Evolutionary conservation across 2,888 invertebrate genomes (phyloP).

Genomic region (Heliconius charithonia): DNA sequence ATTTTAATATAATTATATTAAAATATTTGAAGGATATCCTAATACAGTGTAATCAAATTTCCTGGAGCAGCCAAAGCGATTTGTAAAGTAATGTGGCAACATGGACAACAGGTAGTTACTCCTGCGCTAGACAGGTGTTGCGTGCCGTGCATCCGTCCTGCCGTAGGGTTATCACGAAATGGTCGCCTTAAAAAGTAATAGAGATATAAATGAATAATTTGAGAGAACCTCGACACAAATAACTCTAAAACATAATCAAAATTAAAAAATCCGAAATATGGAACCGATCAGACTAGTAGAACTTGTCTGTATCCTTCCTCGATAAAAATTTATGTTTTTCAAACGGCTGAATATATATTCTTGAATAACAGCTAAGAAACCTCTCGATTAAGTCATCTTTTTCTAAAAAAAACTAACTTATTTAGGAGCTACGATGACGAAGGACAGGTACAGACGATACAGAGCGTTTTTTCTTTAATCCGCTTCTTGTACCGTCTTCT

Average conservation of each 20-base stretch:
- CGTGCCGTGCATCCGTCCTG: conserved; percentile 33
- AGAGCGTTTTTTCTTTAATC: no score
- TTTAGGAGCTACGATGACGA: no score
- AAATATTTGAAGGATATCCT: not conserved
- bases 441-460: no score
- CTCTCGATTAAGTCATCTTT: no score
- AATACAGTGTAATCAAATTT: conserved; percentile 5
- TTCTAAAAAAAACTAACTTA: no score
- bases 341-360: no score
- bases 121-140: conserved; percentile 42
- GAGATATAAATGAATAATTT: not conserved
- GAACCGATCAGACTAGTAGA: no score
- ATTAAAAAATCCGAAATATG: not conserved
- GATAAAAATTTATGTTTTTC: no score
- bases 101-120: conserved; percentile 30
- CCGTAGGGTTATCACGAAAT: conserved; percentile 28
- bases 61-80: not conserved
- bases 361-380: no score
- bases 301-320: no score
- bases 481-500: no score
- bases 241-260: not conserved
- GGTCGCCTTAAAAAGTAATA: not conserved
- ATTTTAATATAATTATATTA: not conserved
- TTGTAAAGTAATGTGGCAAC: conserved; percentile 33
- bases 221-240: not conserved